A percentile compares a stretch with the other conserved stretches of the same genome.
Conservation (phyloP, 2,888 invertebrate species). For the Thymelicus sylvestris region DNA sequence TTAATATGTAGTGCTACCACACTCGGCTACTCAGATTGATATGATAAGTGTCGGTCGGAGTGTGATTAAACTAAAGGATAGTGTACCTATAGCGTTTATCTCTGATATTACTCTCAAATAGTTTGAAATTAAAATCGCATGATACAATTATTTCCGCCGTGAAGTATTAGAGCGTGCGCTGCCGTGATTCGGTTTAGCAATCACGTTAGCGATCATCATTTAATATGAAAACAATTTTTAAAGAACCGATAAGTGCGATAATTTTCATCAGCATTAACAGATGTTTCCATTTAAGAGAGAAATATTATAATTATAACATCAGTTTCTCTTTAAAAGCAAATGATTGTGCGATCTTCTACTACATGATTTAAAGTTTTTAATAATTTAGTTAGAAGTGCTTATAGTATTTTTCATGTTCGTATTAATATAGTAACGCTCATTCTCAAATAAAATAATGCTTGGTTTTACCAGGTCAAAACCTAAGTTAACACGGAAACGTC, state of each 20-base stretch:
- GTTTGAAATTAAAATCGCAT: background rate
- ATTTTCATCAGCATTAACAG: too few relatives aligned
- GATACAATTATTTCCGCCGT: conserved; percentile 7
- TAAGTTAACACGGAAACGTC: background rate
- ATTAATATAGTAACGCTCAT: background rate
- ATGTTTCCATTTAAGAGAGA: too few relatives aligned
- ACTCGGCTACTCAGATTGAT: conserved; percentile 20
- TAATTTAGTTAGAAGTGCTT: too few relatives aligned
- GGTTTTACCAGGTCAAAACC: background rate
- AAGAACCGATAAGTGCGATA: too few relatives aligned
- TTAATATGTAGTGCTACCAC: conserved; percentile 18
- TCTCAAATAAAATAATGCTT: background rate
- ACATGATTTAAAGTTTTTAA: too few relatives aligned
- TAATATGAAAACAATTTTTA: background rate
- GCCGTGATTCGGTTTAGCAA: background rate
- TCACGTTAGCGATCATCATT: background rate
- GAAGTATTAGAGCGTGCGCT: conserved; percentile 6
- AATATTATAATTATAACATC: too few relatives aligned
- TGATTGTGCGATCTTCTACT: too few relatives aligned
- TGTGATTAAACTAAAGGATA: conserved; percentile 4
- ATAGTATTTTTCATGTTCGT: too few relatives aligned
- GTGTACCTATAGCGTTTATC: background rate
- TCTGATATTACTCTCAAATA: background rate
- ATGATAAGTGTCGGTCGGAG: conserved; percentile 17
- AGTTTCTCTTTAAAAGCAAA: too few relatives aligned